Evolutionary conservation across 2,113 vertebrate genomes (phyloP), one percentile per base, ranked within the genome.

Genomic region (Entomyzon cyanotis): DNA sequence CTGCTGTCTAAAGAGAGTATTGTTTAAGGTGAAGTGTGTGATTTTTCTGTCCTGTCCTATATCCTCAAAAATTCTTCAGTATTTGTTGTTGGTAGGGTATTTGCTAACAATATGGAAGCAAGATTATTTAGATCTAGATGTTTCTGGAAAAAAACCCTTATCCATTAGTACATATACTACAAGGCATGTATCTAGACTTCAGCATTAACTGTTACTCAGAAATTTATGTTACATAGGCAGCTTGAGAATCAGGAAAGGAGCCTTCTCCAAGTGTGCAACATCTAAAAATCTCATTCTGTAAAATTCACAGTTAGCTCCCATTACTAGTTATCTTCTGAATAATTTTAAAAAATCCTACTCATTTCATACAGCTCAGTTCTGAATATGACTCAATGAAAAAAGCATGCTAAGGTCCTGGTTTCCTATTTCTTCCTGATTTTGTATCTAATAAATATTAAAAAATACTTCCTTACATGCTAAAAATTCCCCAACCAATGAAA

Each of bases 1-100:
- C 97, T 98, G 95, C 97, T 98, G 97, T 95, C 73, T 87, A 90
- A 88, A 94, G 35, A 96, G 20, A 80, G 76, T 52, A 16, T 50
- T 7, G 20, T 60, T 95, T 89, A 33, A 69, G 52, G 37, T 60
- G 13, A 46, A 83, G 12, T n/a, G 3, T 37, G 10, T 55, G 12
- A 3, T 55, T 65, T 68, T 80, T 73, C 50, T 78, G 6, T 50
- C 12, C 69, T 85, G 16, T 71, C 12, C 20, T 76, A 0, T 39
- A 31, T 42, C 16, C 35, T 73, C 27, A 42, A 28, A 73, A 82
- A 41, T 58, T 68, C 27, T 77, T 6, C 0, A 0, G 11, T 71
- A 5, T 50, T 90, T 82, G 19, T 42, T 69, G 3, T 42, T 75
- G 47, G 56, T 67, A 42, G 30, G 7, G 8, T 73, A 56, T 87